phyloP scores from a whole-genome alignment of 2,113 vertebrate species.

The Mystacornis crossleyi region DNA sequence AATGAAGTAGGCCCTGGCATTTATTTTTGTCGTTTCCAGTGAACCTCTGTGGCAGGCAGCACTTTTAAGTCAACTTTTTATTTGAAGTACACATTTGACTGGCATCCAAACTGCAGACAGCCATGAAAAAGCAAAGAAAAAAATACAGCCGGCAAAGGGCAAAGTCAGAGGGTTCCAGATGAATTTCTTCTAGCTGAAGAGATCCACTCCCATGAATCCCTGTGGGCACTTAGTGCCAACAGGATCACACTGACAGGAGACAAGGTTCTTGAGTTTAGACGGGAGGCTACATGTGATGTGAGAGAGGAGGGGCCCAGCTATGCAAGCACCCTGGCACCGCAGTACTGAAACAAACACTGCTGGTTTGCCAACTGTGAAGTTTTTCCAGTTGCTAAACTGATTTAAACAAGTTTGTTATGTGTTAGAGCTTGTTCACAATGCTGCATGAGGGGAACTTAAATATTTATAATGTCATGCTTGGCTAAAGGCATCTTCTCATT shows the following conservation, averaged over 20 bases:
- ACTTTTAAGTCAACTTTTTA: not conserved
- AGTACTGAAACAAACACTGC: not conserved
- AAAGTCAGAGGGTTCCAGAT: not conserved
- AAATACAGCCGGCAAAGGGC: not conserved
- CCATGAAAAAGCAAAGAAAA: not conserved
- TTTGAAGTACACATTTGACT: not conserved
- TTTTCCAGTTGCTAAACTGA: conserved; percentile 16
- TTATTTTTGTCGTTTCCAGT: not conserved
- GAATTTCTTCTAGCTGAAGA: not conserved
- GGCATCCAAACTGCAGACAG: not conserved
- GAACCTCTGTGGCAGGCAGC: not conserved
- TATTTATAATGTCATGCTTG: not conserved
- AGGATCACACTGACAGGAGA: not conserved
- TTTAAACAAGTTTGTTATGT: not conserved
- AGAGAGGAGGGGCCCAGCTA: fast-evolving
- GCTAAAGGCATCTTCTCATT: not conserved
- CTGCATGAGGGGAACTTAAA: not conserved
- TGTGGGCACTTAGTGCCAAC: not conserved
- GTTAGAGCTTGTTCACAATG: not conserved
- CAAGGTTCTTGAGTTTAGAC: not conserved
- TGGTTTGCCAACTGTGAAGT: not conserved
- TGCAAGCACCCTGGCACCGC: not conserved
- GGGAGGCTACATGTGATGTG: fast-evolving
- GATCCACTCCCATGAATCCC: not conserved
- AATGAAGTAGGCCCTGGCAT: not conserved